These are phyloP conservation scores for Romanogobio albipinnatus DNA, from an alignment of 2,113 vertebrate genomes.

Conservation along the genomic window DNA sequence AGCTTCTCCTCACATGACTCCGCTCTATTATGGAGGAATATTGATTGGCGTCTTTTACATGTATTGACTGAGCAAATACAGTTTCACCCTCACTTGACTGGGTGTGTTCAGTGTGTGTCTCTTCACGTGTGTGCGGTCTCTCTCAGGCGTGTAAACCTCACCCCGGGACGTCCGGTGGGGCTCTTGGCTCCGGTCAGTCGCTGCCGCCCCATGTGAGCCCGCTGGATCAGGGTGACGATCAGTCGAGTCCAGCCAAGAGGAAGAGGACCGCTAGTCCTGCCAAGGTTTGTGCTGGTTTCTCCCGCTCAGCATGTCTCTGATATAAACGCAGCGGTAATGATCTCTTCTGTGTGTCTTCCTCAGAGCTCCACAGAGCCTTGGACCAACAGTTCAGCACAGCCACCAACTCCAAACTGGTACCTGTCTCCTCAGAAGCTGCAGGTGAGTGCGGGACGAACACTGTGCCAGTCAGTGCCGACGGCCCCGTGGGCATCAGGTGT, in stretches of 20 bases:
- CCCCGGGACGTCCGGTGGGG: conserved; percentile 74
- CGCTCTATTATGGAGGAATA: neutral
- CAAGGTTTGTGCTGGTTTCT: conserved; percentile 72
- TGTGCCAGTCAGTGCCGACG: too few relatives aligned
- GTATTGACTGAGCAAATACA: neutral
- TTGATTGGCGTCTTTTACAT: too few relatives aligned
- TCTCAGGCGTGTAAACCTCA: conserved; percentile 95
- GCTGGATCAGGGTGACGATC: conserved; percentile 88
- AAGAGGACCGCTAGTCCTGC: conserved; percentile 95
- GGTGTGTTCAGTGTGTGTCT: neutral
- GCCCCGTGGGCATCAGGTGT: neutral
- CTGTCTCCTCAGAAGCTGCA: conserved; percentile 94
- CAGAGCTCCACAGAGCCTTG: conserved; percentile 87
- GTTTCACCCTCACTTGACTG: neutral
- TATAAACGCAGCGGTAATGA: neutral
- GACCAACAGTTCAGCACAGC: conserved; percentile 84
- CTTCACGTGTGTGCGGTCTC: neutral
- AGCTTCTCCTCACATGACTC: neutral
- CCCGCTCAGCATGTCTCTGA: neutral
- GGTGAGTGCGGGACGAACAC: conserved; percentile 67
- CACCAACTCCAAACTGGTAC: conserved; percentile 90
- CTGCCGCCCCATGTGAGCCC: conserved; percentile 85
- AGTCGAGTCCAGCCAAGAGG: conserved; percentile 95
- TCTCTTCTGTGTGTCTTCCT: neutral
- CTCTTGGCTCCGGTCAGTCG: conserved; percentile 86